Conservation (phyloP, 2,113 vertebrate species). For the Hystrix brachyura region DNA sequence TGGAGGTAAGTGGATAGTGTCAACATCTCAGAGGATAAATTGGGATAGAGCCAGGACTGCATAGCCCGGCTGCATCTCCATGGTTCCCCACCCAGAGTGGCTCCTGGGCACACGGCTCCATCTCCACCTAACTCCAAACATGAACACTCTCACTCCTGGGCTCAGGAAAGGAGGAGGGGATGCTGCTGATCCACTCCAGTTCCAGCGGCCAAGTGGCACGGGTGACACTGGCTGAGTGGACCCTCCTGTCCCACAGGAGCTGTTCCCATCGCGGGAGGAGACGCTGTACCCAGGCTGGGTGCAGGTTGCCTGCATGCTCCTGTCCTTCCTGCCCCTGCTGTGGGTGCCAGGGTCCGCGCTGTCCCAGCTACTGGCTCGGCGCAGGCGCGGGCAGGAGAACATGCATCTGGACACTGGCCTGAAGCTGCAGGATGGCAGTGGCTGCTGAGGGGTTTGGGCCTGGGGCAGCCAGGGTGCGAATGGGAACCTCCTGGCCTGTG, state of each 20-base stretch:
- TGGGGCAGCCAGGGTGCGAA: neutral
- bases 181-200: rapidly evolving
- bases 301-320: conserved; percentile 87
- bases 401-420: neutral
- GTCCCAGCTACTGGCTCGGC: conserved; percentile 79
- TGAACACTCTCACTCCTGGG: too few relatives aligned
- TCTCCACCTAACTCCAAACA: neutral
- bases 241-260: conserved; percentile 81
- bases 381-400: neutral
- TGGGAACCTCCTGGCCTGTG: neutral
- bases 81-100: too few relatives aligned
- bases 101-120: neutral
- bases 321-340: conserved; percentile 87
- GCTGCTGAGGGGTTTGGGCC: neutral
- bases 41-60: neutral
- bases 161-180: rapidly evolving
- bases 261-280: conserved; percentile 89
- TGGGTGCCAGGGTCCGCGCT: conserved; percentile 89
- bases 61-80: neutral
- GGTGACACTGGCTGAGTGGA: neutral
- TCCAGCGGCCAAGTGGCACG: neutral
- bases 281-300: conserved; percentile 92
- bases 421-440: neutral
- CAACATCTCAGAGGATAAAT: neutral
- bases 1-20: too few relatives aligned